Evolutionary conservation across 1,140 invertebrate species (phyloP).

Genomic region (Lithobius niger): DNA sequence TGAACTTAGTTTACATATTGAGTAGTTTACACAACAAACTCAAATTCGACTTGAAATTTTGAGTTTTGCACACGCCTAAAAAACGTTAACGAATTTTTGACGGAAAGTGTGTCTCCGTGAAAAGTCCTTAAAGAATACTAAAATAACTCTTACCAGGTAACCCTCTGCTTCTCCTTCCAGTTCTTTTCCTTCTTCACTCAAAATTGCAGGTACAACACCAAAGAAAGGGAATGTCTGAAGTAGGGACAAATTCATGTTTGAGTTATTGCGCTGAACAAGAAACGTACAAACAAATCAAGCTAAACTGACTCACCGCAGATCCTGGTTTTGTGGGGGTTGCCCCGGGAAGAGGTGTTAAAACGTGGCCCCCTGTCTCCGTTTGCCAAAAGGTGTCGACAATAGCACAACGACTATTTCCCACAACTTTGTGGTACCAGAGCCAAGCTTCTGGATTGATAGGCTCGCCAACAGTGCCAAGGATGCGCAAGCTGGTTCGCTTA

Average conservation of each 20-base stretch:
- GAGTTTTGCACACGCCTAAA: too few species aligned
- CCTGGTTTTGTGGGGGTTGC: conserved; percentile 93
- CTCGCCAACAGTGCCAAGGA: conserved; percentile 89
- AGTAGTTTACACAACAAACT: too few species aligned
- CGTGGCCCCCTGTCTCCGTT: conserved; percentile 92
- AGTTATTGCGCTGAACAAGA: too few species aligned
- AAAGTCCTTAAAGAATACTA: background rate
- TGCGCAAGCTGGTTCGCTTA: conserved; percentile 48
- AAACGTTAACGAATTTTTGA: too few species aligned
- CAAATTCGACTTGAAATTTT: too few species aligned
- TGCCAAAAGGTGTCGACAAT: conserved; percentile 99
- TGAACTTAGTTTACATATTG: too few species aligned
- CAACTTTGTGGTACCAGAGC: conserved; percentile 86
- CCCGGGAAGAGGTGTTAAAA: conserved; percentile 86
- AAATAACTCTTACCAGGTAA: conserved; percentile 48
- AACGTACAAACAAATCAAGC: too few species aligned
- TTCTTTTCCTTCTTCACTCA: conserved; percentile 75
- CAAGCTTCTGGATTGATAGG: conserved; percentile 97
- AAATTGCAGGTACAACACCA: conserved; percentile 72
- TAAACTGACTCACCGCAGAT: conserved; percentile 81
- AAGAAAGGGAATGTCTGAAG: conserved; percentile 92
- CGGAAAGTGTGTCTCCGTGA: too few species aligned
- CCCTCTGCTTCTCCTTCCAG: conserved; percentile 83
- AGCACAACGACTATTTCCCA: conserved; percentile 58
- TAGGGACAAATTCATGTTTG: conserved; percentile 5